Evolutionary conservation across 1,140 invertebrate genomes (phyloP), one percentile per base, ranked within the genome.

Genomic region (Pantala flavescens): DNA sequence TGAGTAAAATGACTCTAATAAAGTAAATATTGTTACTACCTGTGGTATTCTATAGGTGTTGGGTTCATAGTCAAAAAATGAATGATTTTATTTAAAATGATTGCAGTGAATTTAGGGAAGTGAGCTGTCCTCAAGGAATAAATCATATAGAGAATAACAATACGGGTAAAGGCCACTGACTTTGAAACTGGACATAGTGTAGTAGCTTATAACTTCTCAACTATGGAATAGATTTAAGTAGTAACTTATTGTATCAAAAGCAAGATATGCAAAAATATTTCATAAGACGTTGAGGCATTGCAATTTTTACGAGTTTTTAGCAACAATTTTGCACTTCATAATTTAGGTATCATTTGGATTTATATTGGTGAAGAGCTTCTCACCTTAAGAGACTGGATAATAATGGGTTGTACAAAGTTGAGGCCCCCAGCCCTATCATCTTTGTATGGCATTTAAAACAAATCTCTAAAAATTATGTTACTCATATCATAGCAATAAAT

Each of bases 401-500:
- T 36, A 63, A 63, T 3, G 49, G 49, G 14, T 63, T 63, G 49
- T 63, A 63, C 49, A 63, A 12, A 63, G 49, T 19, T 63, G n/a
- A 63, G 49, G 49, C n/a, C n/a, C n/a, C n/a, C n/a, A 63, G 49
- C 49, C 49, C n/a, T 5, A 63, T 63, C 12, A 63, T 63, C 49
- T 63, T 63, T 63, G 49, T 63, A 63, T 12, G 12, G 49, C 12
- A 63, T 63, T 63, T 63, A 63, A 63, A 21, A 63, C n/a, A 63
- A 5, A 3, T 63, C n/a, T 63, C 14, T 21, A 14, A 63, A 63
- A 63, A 3, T 63, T 16, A 21, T 63, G 49, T 63, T 63, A 63
- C 49, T 63, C 49, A 63, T 63, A 21, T 63, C 49, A 63, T 5
- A 63, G 49, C 49, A 63, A 63, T 63, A 63, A 63, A 63, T 63